A percentile compares a stretch with the other conserved stretches of the same genome.
These are phyloP conservation scores for Trachelus troglodyta DNA, from an alignment of 2,888 invertebrate genomes.

Conservation along the genomic window DNA sequence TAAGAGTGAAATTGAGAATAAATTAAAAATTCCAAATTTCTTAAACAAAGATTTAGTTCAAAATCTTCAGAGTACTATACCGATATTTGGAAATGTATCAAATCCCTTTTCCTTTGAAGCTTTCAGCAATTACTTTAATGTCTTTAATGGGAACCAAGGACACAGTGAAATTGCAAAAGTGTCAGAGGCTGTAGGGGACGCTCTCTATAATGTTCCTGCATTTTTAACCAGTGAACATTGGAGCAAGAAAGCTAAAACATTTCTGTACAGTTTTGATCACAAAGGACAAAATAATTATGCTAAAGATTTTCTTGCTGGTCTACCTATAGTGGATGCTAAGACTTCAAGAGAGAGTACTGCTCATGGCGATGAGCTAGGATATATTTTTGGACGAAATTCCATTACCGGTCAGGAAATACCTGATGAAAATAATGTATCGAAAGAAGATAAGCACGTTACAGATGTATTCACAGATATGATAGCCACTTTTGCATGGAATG, in stretches of 20 bases:
- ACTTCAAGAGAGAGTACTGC: conserved; percentile 34
- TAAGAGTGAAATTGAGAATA: conserved; percentile 60
- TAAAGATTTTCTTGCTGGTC: conserved; percentile 74
- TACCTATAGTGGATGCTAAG: conserved; percentile 72
- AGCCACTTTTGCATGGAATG: conserved; percentile 74
- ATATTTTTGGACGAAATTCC: conserved; percentile 45
- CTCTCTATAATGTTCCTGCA: conserved; percentile 81
- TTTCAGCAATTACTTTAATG: conserved; percentile 45
- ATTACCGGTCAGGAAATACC: conserved; percentile 39
- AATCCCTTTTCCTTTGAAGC: conserved; percentile 40
- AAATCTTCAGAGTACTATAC: conserved; percentile 61
- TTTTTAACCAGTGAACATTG: conserved; percentile 79
- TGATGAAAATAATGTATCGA: conserved; percentile 48
- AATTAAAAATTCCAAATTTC: conserved; percentile 65
- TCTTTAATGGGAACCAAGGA: conserved; percentile 10
- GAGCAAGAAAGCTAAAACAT: conserved; percentile 74
- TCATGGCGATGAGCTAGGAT: conserved; percentile 52
- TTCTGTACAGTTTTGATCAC: conserved; percentile 82
- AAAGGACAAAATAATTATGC: conserved; percentile 74
- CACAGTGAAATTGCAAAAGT: conserved; percentile 70
- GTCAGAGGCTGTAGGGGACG: conserved; percentile 75
- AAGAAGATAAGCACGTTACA: conserved; percentile 74
- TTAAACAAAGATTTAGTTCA: conserved; percentile 63
- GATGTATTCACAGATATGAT: conserved; percentile 75
- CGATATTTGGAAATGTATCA: conserved; percentile 42